Evolutionary conservation across 2,113 vertebrate species (phyloP), one percentile per base, ranked within the genome.

Genomic region (Galbula dea): DNA sequence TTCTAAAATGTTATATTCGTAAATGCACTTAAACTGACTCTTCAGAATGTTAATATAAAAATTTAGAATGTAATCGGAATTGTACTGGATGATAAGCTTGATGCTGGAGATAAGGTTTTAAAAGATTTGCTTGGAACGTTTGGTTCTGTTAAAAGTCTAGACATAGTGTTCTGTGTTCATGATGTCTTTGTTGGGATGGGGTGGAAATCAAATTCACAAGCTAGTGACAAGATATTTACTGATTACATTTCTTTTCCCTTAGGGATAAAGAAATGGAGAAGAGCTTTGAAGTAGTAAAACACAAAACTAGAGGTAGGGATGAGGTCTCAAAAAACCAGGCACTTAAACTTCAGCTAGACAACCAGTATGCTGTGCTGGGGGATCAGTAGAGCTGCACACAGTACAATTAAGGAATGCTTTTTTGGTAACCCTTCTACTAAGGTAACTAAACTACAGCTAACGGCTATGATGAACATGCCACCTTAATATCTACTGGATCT

Each of bases 221-320:
- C 57, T 89, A 96, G 89, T 92, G 83, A 94, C 94, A 94, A 97
- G 95, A 95, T 95, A 96, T 83, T 98, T 97, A 98, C 97, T 98
- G 97, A 97, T 97, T 97, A 97, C 97, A 96, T 98, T 98, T 98
- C 94, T 98, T 98, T 98, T 98, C 96, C 97, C 98, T 24, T 97
- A 99, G 99, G 98, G 99, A 99, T 97, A 97, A 99, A 97, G 99
- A 99, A 98, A 99, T 99, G 98, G 99, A 99, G 98, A 99, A 99
- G 98, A 99, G 99, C 91, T 99, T 99, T 96, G 99, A 99, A 97
- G 98, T 99, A 95, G 99, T 99, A 97, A 99, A 98, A 98, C 98
- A 99, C 98, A 99, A 98, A 98, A 99, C 93, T 98, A 99, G 99
- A 96, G 98, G 98, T 86, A 98, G 99, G 97, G 99, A 99, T 94